Evolutionary conservation across 2,113 vertebrate genomes (phyloP).

Genomic region (Gambusia affinis): DNA sequence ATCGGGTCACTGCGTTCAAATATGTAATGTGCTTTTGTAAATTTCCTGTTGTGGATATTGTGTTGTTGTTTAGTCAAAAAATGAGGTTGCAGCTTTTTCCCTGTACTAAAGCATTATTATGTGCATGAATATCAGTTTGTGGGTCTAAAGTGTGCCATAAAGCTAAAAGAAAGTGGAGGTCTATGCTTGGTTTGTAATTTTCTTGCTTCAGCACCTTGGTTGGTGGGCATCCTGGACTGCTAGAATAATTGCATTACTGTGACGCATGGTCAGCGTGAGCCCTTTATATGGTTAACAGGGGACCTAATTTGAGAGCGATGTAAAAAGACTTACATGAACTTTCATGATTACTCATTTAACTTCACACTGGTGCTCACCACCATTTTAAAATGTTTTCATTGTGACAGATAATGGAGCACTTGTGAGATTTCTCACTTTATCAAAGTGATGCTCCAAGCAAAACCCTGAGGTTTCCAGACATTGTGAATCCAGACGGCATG

Average conservation of each 20-base stretch:
- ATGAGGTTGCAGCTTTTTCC: neutral
- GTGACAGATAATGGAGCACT: slow-evolving; percentile 6
- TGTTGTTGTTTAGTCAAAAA: neutral
- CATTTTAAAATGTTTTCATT: neutral
- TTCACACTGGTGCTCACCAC: slow-evolving; percentile 18
- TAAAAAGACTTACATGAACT: slow-evolving; percentile 34
- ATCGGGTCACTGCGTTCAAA: no score
- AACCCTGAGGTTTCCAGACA: slow-evolving; percentile 16
- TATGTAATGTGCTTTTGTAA: slow-evolving; percentile 20
- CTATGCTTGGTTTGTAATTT: slow-evolving; percentile 26
- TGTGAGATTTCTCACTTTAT: slow-evolving; percentile 19
- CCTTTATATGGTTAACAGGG: neutral
- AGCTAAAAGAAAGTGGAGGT: slow-evolving; percentile 16
- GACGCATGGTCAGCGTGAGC: slow-evolving; percentile 7
- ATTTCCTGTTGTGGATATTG: neutral
- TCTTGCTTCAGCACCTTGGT: neutral
- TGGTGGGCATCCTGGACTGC: slow-evolving; percentile 10
- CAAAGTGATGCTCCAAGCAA: neutral
- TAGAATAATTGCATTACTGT: slow-evolving; percentile 20
- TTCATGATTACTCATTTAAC: slow-evolving; percentile 12
- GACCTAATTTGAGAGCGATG: slow-evolving; percentile 1
- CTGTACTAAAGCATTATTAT: neutral
- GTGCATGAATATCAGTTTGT: slow-evolving; percentile 21
- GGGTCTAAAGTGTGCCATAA: slow-evolving; percentile 33
- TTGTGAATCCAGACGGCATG: slow-evolving; percentile 26